Evolutionary conservation across 2,888 invertebrate species (phyloP).

Genomic region (Noctua fimbriata): DNA sequence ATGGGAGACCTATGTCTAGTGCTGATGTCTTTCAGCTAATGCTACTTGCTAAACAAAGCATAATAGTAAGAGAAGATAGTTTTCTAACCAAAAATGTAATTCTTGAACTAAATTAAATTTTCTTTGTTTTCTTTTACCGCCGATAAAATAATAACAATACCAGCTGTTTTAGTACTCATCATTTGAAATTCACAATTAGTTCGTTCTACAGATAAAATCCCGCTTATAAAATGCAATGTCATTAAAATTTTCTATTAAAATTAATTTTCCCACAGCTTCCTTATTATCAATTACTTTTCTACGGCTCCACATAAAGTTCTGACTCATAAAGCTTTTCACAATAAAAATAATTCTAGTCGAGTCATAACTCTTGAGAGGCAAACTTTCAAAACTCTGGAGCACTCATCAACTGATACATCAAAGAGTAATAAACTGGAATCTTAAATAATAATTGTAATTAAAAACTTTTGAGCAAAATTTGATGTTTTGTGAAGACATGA

Average conservation of each 20-base stretch:
- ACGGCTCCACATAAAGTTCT: slow-evolving; percentile 29
- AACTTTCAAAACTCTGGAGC: slow-evolving; percentile 47
- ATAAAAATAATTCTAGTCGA: slow-evolving; percentile 40
- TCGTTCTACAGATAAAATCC: not conserved
- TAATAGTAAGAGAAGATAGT: not conserved
- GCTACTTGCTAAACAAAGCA: not conserved
- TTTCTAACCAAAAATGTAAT: not conserved
- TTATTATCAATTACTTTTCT: slow-evolving; percentile 29
- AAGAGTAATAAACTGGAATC: slow-evolving; percentile 61
- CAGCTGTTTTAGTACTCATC: not conserved
- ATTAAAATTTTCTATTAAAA: slow-evolving; percentile 4
- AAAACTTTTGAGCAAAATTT: slow-evolving; percentile 56
- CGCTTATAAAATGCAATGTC: not conserved
- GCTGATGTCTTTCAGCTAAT: not conserved
- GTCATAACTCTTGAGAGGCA: slow-evolving; percentile 46
- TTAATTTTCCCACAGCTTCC: not conserved
- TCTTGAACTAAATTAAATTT: not conserved
- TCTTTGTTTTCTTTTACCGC: not conserved
- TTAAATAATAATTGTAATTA: slow-evolving; percentile 61
- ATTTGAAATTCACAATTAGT: not conserved
- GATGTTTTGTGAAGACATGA: slow-evolving; percentile 35
- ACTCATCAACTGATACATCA: slow-evolving; percentile 62
- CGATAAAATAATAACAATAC: not conserved
- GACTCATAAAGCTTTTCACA: slow-evolving; percentile 35
- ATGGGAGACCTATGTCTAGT: not conserved